Percentiles rank a stretch among this genome's conserved stretches.
phyloP scores from a whole-genome alignment of 2,797 vertebrate genomes.

The Borostomias antarcticus region DNA sequence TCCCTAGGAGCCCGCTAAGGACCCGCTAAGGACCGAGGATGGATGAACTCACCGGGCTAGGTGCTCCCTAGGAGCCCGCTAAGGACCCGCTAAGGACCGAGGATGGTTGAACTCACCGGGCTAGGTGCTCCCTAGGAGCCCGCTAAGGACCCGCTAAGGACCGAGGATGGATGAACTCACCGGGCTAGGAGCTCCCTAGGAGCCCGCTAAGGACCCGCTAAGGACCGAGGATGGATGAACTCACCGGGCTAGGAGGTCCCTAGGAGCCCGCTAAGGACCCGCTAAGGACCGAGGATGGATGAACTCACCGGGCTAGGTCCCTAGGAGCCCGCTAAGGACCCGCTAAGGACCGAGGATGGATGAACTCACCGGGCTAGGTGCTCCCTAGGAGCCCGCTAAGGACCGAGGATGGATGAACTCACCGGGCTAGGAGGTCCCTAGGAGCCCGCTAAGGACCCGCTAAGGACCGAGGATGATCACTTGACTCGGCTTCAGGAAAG shows the following conservation, averaged over 20 bases:
- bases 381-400: slow-evolving; percentile 21
- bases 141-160: too few species aligned
- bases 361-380: neutral
- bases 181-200: neutral
- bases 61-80: slow-evolving; percentile 5
- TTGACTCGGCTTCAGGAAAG: neutral
- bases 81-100: slow-evolving; percentile 23
- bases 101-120: slow-evolving; percentile 11
- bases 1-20: too few species aligned
- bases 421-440: neutral
- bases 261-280: too few species aligned
- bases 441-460: slow-evolving; percentile 23
- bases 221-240: slow-evolving; percentile 14
- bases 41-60: too few species aligned
- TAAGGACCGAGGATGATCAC: slow-evolving; percentile 17
- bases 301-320: too few species aligned
- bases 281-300: too few species aligned
- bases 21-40: too few species aligned
- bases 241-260: neutral
- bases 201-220: slow-evolving; percentile 23
- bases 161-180: too few species aligned
- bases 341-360: slow-evolving; percentile 12
- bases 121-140: too few species aligned
- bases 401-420: slow-evolving; percentile 16
- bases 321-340: slow-evolving; percentile 24